Evolutionary conservation across 2,797 vertebrate species (phyloP), one percentile per base, ranked within the genome.

Genomic region (Tapera naevia): DNA sequence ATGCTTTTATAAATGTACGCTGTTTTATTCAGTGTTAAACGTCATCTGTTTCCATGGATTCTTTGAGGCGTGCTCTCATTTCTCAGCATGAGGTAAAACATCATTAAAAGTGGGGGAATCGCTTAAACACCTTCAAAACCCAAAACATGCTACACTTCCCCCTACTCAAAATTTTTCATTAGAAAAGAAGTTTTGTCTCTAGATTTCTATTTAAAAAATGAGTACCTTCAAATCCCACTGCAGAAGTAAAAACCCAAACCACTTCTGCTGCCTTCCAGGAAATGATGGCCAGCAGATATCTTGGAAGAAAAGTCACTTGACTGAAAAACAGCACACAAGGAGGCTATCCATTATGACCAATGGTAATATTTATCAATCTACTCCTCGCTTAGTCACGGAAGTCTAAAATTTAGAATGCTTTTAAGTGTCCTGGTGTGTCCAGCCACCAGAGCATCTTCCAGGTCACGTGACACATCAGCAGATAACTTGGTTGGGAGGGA

Each of bases 141-240:
- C 3, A 6, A 64, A 62, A 3, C 2, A 1, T 58, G 3, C 11
- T 67, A 9, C 13, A 4, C 7, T 75, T 75, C 8, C 6, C 17
- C 5, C 5, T 17, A 19, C 35, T 18, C 45, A 8, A 9, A 50
- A 8, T 8, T 76, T 91, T 80, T 73, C 16, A n/a, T 61, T 50
- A 21, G 28, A 66, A 71, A 78, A 15, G 19, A 65, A 71, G 4
- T 33, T 81, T 80, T 53, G 12, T 67, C 19, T 90, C 41, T 32
- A 75, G 22, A n/a, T 62, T 89, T 48, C 17, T 73, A 0, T 82
- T 92, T 91, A 14, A 16, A 51, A 71, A 87, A 32, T 19, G 5
- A 64, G 3, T 46, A 27, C 17, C 28, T 88, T 86, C 9, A 86
- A 89, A 83, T 35, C 41, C 8, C 0, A 0, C 14, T 67, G 72